A percentile compares a stretch with the other conserved stretches of the same genome.
These are phyloP conservation scores for Triplophysa rosa DNA, from an alignment of 2,113 vertebrate genomes.

Conservation along the genomic window DNA sequence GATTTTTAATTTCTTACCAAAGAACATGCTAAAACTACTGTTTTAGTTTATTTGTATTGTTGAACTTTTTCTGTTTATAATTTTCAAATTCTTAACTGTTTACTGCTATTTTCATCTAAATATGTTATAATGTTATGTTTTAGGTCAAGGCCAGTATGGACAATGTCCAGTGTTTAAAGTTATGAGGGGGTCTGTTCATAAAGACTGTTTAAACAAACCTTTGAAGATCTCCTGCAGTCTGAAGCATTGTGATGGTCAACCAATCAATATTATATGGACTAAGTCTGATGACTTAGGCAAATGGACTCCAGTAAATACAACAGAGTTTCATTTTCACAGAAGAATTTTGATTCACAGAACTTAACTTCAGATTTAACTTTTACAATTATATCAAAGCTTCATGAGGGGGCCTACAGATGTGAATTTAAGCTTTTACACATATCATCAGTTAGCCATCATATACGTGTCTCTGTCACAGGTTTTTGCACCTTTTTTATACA, in stretches of 20 bases:
- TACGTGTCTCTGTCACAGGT: conserved; percentile 32
- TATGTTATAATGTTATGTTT: background rate
- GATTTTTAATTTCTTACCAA: too few species aligned
- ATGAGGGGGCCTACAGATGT: conserved; percentile 20
- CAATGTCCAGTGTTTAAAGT: background rate
- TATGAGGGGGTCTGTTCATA: background rate
- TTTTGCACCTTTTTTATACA: background rate
- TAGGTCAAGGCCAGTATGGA: background rate
- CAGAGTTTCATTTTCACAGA: background rate
- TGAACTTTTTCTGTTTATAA: too few species aligned
- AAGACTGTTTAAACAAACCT: background rate
- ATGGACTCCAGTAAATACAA: background rate
- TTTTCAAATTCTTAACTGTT: too few species aligned
- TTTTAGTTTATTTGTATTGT: too few species aligned
- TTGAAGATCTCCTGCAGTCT: conserved; percentile 17
- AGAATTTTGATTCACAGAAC: background rate
- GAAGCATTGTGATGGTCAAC: background rate
- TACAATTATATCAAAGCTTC: background rate
- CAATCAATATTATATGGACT: background rate
- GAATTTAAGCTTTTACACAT: background rate
- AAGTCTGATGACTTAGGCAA: background rate
- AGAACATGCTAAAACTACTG: too few species aligned
- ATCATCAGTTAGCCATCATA: background rate
- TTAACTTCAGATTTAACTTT: conserved; percentile 24
- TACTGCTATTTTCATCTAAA: background rate